Evolutionary conservation across 1,140 invertebrate species (phyloP).

Genomic region (Plodia interpunctella): DNA sequence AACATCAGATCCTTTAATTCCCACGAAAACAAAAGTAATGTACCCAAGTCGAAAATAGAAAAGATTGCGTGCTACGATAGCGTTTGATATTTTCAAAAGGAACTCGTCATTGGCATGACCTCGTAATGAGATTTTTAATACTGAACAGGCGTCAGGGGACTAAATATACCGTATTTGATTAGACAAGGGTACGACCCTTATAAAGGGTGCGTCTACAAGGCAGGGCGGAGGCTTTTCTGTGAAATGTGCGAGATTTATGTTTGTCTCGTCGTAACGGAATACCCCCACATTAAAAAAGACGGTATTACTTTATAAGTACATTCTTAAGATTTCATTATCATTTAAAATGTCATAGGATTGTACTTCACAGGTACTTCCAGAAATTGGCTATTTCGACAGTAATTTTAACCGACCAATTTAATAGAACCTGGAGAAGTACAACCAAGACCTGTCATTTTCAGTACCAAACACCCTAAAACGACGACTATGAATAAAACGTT

Average conservation of each 20-base stretch:
- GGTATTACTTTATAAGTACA: too few species aligned
- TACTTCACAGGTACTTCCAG: too few species aligned
- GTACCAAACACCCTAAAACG: too few species aligned
- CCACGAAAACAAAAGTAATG: neutral
- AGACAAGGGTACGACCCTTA: constrained; percentile 6
- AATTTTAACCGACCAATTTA: too few species aligned
- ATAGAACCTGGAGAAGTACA: too few species aligned
- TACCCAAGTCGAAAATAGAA: neutral
- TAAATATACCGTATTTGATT: neutral
- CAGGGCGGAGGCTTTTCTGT: neutral
- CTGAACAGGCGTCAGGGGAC: neutral
- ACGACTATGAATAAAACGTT: too few species aligned
- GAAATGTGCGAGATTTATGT: too few species aligned
- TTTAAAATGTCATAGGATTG: too few species aligned
- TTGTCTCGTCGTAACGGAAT: neutral
- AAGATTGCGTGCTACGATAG: too few species aligned
- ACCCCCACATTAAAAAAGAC: neutral
- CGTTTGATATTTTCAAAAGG: neutral
- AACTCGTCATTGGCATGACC: neutral
- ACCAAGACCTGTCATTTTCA: too few species aligned
- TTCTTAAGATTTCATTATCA: too few species aligned
- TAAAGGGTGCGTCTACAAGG: neutral
- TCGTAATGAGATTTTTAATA: constrained; percentile 6
- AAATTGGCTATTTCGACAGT: too few species aligned
- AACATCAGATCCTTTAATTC: neutral